A percentile compares a stretch with the other conserved stretches of the same genome.
Evolutionary conservation across 2,888 invertebrate species (phyloP).

Genomic region (Diarsia brunnea): DNA sequence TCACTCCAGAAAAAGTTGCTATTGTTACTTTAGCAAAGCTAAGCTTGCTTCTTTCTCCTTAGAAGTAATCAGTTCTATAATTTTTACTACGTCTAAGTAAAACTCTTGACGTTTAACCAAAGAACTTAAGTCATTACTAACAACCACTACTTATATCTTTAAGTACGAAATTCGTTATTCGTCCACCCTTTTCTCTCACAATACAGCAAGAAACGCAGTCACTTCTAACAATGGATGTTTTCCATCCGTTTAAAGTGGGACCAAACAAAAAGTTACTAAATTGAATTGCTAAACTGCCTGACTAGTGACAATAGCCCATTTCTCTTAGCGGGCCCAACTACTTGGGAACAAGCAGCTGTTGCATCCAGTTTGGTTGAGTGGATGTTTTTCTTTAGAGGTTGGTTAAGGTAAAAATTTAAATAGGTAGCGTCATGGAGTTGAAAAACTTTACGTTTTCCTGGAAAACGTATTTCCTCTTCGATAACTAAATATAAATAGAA

Average conservation of each 20-base stretch:
- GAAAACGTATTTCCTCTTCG: constrained; percentile 3
- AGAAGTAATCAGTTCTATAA: neutral
- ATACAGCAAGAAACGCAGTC: constrained; percentile 24
- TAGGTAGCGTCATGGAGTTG: constrained; percentile 8
- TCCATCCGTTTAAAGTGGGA: constrained; percentile 26
- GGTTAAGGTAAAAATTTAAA: constrained; percentile 16
- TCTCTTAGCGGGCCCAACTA: constrained; percentile 35
- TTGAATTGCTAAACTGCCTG: constrained; percentile 49
- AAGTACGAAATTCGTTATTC: constrained; percentile 8
- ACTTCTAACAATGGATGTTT: constrained; percentile 32
- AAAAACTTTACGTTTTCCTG: constrained; percentile 18
- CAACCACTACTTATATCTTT: neutral
- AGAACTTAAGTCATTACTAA: neutral
- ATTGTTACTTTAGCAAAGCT: neutral
- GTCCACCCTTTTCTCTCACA: neutral
- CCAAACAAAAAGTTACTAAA: constrained; percentile 46
- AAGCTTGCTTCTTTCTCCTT: neutral
- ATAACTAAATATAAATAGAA: constrained; percentile 1
- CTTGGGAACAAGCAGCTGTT: constrained; percentile 45
- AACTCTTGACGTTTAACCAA: neutral
- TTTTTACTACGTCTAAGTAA: neutral
- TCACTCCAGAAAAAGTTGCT: neutral
- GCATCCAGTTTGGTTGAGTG: constrained; percentile 25
- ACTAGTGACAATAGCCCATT: constrained; percentile 56
- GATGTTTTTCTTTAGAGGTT: constrained; percentile 27